A percentile compares a stretch with the other conserved stretches of the same genome.
These are phyloP conservation scores for Hirundo rustica DNA, from an alignment of 2,797 vertebrate genomes.

Conservation along the genomic window DNA sequence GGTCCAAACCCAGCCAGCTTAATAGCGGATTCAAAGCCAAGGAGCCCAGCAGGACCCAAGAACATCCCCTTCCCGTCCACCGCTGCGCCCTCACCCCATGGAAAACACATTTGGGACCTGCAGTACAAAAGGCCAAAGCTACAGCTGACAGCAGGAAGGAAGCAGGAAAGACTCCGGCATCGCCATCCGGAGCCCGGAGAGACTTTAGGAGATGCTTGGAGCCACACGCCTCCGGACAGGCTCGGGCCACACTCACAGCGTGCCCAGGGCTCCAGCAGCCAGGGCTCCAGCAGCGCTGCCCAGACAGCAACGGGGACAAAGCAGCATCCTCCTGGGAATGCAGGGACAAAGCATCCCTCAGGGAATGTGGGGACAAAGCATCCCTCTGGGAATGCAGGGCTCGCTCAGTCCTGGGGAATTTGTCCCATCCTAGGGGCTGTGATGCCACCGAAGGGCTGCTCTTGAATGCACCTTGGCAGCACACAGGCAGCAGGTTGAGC, in stretches of 20 bases:
- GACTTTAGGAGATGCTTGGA: not conserved
- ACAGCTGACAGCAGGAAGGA: constrained; percentile 56
- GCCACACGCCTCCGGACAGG: not conserved
- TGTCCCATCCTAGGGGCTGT: fast-evolving
- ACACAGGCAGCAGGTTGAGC: not conserved
- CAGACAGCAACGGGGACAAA: fast-evolving
- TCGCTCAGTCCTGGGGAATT: fast-evolving
- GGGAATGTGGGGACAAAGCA: not conserved
- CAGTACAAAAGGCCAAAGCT: constrained; percentile 56
- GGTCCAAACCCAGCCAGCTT: not conserved
- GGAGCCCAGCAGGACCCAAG: not conserved
- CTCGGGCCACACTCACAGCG: fast-evolving
- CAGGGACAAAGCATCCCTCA: not conserved
- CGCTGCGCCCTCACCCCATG: not conserved
- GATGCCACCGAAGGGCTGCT: not conserved
- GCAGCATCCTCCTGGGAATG: not conserved
- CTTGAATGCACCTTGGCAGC: not conserved
- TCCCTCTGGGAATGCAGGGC: too few species aligned
- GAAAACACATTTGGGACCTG: constrained; percentile 27
- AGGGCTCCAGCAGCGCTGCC: fast-evolving
- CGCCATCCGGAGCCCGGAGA: not conserved
- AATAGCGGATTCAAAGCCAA: not conserved
- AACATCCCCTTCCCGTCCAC: not conserved
- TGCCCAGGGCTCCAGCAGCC: fast-evolving
- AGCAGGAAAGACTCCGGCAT: constrained; percentile 45